These are phyloP conservation scores for Eristalis tenax DNA, from an alignment of 2,888 invertebrate genomes.

Conservation along the genomic window DNA sequence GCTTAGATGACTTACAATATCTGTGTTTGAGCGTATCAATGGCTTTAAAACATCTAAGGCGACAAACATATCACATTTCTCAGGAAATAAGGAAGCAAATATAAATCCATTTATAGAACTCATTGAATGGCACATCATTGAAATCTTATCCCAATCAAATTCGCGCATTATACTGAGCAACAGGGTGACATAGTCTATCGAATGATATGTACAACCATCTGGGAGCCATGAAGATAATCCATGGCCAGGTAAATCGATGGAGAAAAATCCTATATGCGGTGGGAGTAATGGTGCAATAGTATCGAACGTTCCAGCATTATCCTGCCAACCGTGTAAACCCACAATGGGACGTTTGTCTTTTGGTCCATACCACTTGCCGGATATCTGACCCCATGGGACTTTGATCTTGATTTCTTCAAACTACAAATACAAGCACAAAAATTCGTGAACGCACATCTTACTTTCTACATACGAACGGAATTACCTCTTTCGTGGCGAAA, in stretches of 20 bases:
- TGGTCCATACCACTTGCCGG: conserved; percentile 88
- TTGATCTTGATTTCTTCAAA: conserved; percentile 48
- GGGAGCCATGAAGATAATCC: conserved; percentile 87
- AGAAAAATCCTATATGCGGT: conserved; percentile 82
- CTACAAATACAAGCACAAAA: not conserved
- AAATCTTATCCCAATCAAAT: conserved; percentile 87
- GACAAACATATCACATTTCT: conserved; percentile 81
- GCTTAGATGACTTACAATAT: conserved; percentile 77
- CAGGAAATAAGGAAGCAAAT: conserved; percentile 85
- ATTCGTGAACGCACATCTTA: not conserved
- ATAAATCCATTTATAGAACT: conserved; percentile 85
- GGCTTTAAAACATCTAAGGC: conserved; percentile 79
- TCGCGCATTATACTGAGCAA: conserved; percentile 84
- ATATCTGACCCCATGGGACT: conserved; percentile 86
- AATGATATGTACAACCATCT: conserved; percentile 83
- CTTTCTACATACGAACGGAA: not conserved
- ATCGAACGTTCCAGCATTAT: conserved; percentile 90
- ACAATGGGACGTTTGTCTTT: conserved; percentile 85
- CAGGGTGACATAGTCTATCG: conserved; percentile 80
- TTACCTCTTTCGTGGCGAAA: conserved; percentile 44
- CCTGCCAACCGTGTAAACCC: conserved; percentile 90
- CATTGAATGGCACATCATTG: conserved; percentile 87
- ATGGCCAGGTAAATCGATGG: conserved; percentile 87
- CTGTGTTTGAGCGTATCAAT: conserved; percentile 73
- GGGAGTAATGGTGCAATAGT: conserved; percentile 85